Conservation (phyloP, 2,113 vertebrate genomes). For the Phyllostomus discolor region DNA sequence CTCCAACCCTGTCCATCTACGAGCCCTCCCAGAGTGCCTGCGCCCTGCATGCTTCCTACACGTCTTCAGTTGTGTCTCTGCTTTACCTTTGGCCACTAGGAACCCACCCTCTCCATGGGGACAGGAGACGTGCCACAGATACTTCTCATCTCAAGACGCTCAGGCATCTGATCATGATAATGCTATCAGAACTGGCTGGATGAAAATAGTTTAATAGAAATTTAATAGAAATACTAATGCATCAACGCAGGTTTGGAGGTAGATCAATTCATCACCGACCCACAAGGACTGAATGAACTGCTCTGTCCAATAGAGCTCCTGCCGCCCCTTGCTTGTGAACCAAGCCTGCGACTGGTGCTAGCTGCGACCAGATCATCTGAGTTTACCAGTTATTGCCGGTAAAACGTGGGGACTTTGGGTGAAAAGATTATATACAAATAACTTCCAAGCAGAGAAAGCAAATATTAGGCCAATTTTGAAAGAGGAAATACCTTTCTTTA, state of each 20-base stretch:
- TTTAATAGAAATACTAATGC: background rate
- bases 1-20: background rate
- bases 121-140: background rate
- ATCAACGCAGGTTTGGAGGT: background rate
- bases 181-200: background rate
- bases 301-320: background rate
- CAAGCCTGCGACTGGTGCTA: background rate
- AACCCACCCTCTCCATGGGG: background rate
- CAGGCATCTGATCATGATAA: background rate
- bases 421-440: background rate
- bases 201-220: background rate
- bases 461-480: background rate
- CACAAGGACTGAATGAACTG: background rate
- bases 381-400: background rate
- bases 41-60: background rate
- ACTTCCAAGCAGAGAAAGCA: slow-evolving; percentile 11
- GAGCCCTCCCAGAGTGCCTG: background rate
- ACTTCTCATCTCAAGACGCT: background rate
- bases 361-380: background rate
- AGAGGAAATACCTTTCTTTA: background rate
- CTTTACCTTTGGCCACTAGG: background rate
- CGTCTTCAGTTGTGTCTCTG: background rate
- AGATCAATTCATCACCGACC: background rate
- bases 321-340: background rate
- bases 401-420: background rate